Evolutionary conservation across 2,888 invertebrate genomes (phyloP), one percentile per base, ranked within the genome.

Genomic region (Eupelmus urozonus): DNA sequence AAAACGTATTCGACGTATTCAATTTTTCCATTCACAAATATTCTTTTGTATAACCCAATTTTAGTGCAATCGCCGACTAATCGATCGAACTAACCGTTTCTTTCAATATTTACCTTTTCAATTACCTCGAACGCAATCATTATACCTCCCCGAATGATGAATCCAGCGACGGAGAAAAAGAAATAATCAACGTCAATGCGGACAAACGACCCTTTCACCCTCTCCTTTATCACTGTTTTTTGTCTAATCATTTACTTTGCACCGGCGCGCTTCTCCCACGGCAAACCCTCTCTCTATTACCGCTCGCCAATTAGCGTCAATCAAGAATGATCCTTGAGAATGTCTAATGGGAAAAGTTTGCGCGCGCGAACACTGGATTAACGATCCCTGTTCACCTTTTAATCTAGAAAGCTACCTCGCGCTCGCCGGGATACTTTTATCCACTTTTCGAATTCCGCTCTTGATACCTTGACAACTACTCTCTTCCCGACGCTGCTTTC

Each of bases 381-480:
- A 80, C 80, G 74, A 80, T 71, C 74, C n/a, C 74, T 74, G 70
- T 77, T 80, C 80, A 77, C 80, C 60, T 74, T 80, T 80, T 77
- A 80, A 77, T 80, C 80, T 74, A 65, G 70, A 74, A 70, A 80
- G 70, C 80, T 80, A 69, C 51, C 34, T 9, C 9, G 5, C 34
- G 5, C 9, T 34, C 4, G 53, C 45, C 9, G 45, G 49, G 74
- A 80, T 77, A 77, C 74, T 80, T 80, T 74, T 77, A 77, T 71
- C 76, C 76, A 76, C 73, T 80, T 76, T 65, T 67, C 63, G 76
- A 77, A 77, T 71, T 42, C 69, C 66, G n/a, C 16, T 42, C 63
- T 77, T 70, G 74, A 77, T 74, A 70, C 55, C 60, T 73, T 65
- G 77, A 74, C 80, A 77, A 57, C 42, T 76, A n/a, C 57, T 45